Conservation (phyloP, 1,140 invertebrate genomes). For the Apis laboriosa region DNA sequence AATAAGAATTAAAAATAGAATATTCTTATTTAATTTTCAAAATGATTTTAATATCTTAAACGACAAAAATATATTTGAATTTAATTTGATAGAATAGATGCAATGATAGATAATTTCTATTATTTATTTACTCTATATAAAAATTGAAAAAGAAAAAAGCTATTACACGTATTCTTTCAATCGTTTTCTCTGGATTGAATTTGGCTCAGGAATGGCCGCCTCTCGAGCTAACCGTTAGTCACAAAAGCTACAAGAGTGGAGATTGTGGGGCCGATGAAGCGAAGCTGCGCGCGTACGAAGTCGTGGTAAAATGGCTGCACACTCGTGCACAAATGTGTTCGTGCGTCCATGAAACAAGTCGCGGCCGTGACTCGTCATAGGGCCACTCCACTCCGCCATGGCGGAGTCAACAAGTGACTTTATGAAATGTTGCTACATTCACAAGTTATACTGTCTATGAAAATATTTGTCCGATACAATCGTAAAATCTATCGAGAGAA, state of each 20-base stretch:
- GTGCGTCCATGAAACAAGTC: conserved; percentile 10
- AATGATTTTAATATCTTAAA: no score
- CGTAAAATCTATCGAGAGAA: no score
- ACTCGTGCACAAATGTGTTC: conserved; percentile 32
- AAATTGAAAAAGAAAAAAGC: not conserved
- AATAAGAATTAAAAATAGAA: no score
- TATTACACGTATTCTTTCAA: not conserved
- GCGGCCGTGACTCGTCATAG: conserved; percentile 59
- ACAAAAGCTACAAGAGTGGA: conserved; percentile 45
- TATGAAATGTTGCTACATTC: not conserved
- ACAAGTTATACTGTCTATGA: no score
- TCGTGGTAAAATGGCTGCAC: conserved; percentile 66
- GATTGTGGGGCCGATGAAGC: conserved; percentile 24
- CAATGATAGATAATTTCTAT: no score
- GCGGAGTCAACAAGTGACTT: conserved; percentile 70
- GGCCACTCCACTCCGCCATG: conserved; percentile 61
- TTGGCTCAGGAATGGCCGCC: conserved; percentile 57
- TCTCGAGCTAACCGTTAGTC: conserved; percentile 41
- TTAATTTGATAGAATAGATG: no score
- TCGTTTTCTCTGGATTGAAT: conserved; percentile 57
- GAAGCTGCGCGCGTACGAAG: conserved; percentile 53
- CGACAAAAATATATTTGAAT: no score
- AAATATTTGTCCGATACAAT: not conserved
- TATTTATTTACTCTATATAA: no score
- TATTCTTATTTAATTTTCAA: no score